Evolutionary conservation across 2,797 vertebrate genomes (phyloP), one percentile per base, ranked within the genome.

Genomic region (Enteromius fasciolatus): DNA sequence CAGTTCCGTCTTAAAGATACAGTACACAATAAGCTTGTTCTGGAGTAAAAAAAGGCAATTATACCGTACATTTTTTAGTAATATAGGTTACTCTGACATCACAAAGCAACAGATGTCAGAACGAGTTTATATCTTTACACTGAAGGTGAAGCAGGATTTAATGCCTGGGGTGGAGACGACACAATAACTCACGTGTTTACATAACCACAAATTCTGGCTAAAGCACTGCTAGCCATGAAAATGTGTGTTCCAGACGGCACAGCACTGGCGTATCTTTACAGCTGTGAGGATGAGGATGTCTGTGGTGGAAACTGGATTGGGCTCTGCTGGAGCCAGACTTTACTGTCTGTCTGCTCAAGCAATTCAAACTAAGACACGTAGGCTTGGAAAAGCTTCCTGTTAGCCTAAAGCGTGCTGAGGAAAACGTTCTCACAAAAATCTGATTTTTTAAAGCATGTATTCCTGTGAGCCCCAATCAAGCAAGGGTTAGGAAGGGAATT

Each of bases 161-260:
- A 33, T 66, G 72, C 15, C 33, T 63, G 61, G 46, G 80, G 80
- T 46, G 17, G 54, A 23, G 18, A 12, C 73, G 69, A 63, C 73
- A 80, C 83, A 85, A 81, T 66, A 59, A 69, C 75, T 33, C 64
- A 39, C 85, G 48, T 68, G 87, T 91, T 89, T 90, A 88, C 41
- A 67, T 77, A 57, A 36, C 74, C 48, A 54, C 86, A 73, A 0
- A 25, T 78, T 86, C 86, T 48, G 68, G 23, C 70, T 76, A 48
- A 69, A 36, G 18, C 63, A 52, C 44, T 10, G 46, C 20, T 59
- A 59, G 39, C 78, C 25, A 54, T 68, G 57, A 36, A 67, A 68
- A 67, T 0, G 14, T 48, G 54, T 67, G 15, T n/a, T 66, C 70
- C 70, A 80, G 44, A 80, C n/a, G 28, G 12, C 66, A n/a, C 20